These are phyloP conservation scores for Stigmatopora nigra DNA, from an alignment of 2,113 vertebrate species.

Conservation along the genomic window DNA sequence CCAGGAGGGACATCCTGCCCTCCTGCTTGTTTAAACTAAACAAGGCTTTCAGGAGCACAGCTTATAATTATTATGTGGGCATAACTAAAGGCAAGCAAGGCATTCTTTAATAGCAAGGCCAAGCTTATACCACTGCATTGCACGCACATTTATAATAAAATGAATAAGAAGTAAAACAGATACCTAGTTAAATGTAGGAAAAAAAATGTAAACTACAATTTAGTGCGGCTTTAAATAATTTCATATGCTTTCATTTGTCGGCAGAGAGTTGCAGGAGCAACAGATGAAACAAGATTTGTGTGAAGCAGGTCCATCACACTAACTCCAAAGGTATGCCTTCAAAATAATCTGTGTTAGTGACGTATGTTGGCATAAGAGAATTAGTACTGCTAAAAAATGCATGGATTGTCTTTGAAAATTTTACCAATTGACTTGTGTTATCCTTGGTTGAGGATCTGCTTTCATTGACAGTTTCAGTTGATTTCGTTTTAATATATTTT, in stretches of 20 bases:
- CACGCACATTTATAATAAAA: too few relatives aligned
- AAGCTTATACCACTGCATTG: too few relatives aligned
- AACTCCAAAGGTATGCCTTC: conserved; percentile 16
- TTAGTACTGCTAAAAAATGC: neutral
- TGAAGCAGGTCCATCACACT: conserved; percentile 6
- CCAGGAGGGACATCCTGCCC: too few relatives aligned
- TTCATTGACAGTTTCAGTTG: neutral
- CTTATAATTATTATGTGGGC: too few relatives aligned
- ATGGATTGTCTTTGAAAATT: neutral
- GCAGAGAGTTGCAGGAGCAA: conserved; percentile 25
- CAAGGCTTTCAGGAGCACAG: too few relatives aligned
- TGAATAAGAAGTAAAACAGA: too few relatives aligned
- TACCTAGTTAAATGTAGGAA: too few relatives aligned
- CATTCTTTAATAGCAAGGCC: too few relatives aligned
- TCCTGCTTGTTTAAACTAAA: too few relatives aligned
- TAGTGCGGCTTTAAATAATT: neutral
- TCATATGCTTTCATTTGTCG: conserved; percentile 7
- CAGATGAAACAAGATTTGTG: conserved; percentile 1
- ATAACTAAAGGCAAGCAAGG: too few relatives aligned
- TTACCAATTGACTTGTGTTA: neutral
- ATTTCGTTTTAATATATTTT: neutral
- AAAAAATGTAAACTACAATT: neutral
- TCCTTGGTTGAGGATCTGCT: too few relatives aligned
- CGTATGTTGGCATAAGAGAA: too few relatives aligned
- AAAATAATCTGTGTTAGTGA: neutral